Evolutionary conservation across 2,113 vertebrate species (phyloP).

Genomic region (Triplophysa dalaica): DNA sequence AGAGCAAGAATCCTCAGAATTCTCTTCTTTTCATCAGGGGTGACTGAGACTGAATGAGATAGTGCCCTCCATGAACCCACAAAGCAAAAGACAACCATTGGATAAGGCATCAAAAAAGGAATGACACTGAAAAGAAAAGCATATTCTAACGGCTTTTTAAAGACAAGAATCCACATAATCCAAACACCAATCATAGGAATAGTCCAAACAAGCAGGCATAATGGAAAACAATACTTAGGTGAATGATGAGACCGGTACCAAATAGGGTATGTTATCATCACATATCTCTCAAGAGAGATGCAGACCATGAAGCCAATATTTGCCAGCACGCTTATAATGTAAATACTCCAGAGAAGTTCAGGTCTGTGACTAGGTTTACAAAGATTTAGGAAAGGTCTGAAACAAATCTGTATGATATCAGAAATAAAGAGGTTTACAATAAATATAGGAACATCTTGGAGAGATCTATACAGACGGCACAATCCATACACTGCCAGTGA

Average conservation of each 20-base stretch:
- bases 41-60: slow-evolving; percentile 12
- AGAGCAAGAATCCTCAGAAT: slow-evolving; percentile 39
- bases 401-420: slow-evolving; percentile 31
- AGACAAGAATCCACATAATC: background rate
- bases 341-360: background rate
- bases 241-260: slow-evolving; percentile 40
- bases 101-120: slow-evolving; percentile 29
- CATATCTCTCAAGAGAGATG: slow-evolving; percentile 45
- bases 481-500: slow-evolving; percentile 32
- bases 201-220: slow-evolving; percentile 21
- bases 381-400: slow-evolving; percentile 12
- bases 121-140: background rate
- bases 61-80: slow-evolving; percentile 36
- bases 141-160: background rate
- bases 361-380: background rate
- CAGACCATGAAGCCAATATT: slow-evolving; percentile 45
- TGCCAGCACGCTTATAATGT: background rate
- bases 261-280: slow-evolving; percentile 39
- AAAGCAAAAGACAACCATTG: slow-evolving; percentile 31
- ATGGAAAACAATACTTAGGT: background rate
- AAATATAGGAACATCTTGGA: slow-evolving; percentile 30
- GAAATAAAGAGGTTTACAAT: slow-evolving; percentile 45
- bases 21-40: slow-evolving; percentile 34
- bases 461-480: slow-evolving; percentile 25
- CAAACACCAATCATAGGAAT: background rate